Conservation (phyloP, 2,113 vertebrate genomes). For the Chroicocephalus ridibundus region DNA sequence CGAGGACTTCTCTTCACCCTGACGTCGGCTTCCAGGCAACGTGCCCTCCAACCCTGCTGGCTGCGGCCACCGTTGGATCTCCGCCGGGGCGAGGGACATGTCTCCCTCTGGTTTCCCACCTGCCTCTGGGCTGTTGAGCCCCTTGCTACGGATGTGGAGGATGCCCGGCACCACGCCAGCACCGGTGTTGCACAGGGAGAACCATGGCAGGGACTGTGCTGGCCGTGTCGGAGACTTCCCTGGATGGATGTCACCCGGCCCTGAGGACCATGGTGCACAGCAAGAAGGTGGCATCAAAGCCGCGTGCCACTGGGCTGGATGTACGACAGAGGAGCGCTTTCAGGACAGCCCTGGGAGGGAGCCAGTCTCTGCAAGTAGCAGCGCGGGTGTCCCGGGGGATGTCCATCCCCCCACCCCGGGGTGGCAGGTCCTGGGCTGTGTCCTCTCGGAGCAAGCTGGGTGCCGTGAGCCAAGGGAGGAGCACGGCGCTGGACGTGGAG, state of each 20-base stretch:
- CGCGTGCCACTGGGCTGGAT: fast-evolving
- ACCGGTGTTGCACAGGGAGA: fast-evolving
- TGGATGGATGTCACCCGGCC: not conserved
- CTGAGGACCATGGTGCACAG: fast-evolving
- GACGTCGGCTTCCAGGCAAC: fast-evolving
- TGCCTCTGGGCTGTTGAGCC: not conserved
- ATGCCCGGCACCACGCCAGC: fast-evolving
- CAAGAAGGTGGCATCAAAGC: not conserved
- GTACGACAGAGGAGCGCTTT: not conserved
- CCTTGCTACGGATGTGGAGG: not conserved
- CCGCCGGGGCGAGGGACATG: fast-evolving
- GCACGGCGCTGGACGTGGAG: not conserved
- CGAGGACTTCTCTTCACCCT: not conserved
- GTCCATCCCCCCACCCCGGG: fast-evolving
- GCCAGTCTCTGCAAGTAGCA: not conserved
- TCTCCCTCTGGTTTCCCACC: not conserved
- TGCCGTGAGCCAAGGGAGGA: not conserved
- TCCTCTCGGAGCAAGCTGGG: not conserved
- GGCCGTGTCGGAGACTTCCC: fast-evolving
- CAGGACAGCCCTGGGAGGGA: not conserved
- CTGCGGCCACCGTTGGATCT: not conserved
- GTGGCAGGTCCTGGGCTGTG: not conserved
- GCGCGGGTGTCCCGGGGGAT: fast-evolving
- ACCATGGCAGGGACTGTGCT: not conserved
- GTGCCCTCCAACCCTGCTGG: not conserved